These are phyloP conservation scores for Drosophila tanythrix DNA, from an alignment of 2,888 invertebrate genomes.

Conservation along the genomic window DNA sequence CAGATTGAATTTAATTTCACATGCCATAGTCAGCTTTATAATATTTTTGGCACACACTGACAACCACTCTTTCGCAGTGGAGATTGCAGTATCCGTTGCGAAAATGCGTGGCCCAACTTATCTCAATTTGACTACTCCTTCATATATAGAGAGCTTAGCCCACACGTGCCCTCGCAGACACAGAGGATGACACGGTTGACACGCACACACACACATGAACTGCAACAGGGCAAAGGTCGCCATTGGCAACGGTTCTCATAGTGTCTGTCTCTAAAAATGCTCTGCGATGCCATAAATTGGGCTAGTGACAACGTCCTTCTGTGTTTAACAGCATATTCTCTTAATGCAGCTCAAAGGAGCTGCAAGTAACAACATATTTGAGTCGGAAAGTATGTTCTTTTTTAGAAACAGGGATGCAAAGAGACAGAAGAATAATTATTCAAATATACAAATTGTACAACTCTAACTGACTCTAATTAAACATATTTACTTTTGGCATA, in stretches of 20 bases:
- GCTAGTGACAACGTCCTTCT: conserved; percentile 34
- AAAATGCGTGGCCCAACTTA: conserved; percentile 2
- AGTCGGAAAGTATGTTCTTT: conserved; percentile 18
- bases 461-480: neutral
- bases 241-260: conserved; percentile 28
- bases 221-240: neutral
- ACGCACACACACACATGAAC: neutral
- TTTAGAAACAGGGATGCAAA: conserved; percentile 26
- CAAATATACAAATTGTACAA: neutral
- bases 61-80: neutral
- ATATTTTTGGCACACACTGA: conserved; percentile 8
- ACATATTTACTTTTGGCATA: neutral
- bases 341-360: conserved; percentile 41
- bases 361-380: conserved; percentile 42
- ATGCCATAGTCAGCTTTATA: neutral
- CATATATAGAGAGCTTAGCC: neutral
- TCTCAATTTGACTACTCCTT: conserved; percentile 7
- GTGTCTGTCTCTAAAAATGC: conserved; percentile 17
- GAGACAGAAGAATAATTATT: neutral
- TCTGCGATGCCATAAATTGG: conserved; percentile 38
- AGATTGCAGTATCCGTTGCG: conserved; percentile 20
- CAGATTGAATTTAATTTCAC: conserved; percentile 13
- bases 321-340: conserved; percentile 20
- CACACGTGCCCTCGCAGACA: neutral
- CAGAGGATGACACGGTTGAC: too few species aligned